Evolutionary conservation across 2,797 vertebrate species (phyloP).

Genomic region (Amblyraja radiata): DNA sequence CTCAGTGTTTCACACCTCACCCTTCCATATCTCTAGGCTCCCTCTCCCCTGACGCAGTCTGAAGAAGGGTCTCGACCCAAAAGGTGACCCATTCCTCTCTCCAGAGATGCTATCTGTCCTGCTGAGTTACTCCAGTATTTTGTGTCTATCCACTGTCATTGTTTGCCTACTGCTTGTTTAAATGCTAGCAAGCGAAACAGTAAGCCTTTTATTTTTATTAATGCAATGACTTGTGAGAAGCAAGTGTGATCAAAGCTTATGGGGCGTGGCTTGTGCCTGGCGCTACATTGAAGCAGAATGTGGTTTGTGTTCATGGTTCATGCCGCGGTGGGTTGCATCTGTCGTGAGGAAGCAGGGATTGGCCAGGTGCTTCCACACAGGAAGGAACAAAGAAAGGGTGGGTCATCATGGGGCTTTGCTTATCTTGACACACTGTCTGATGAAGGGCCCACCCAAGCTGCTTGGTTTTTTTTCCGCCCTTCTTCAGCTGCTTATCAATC

Average conservation of each 20-base stretch:
- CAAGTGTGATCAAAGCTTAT: not conserved
- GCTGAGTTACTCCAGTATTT: too few species aligned
- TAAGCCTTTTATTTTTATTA: not conserved
- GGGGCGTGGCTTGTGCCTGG: not conserved
- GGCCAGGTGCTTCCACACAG: slow-evolving; percentile 26
- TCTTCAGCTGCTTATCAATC: not conserved
- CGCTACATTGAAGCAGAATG: slow-evolving; percentile 20
- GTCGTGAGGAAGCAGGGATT: not conserved
- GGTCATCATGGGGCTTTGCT: slow-evolving; percentile 7
- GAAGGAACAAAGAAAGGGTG: slow-evolving; percentile 9
- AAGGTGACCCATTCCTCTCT: too few species aligned
- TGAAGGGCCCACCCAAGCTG: slow-evolving; percentile 4
- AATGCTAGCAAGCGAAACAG: too few species aligned
- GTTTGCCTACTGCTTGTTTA: not conserved
- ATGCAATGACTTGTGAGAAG: not conserved
- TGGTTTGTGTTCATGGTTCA: slow-evolving; percentile 17
- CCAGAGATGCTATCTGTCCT: too few species aligned
- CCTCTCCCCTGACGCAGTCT: too few species aligned
- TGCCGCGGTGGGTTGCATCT: not conserved
- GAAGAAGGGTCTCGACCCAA: too few species aligned
- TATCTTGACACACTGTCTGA: slow-evolving; percentile 5
- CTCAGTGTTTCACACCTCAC: too few species aligned
- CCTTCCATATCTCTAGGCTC: too few species aligned
- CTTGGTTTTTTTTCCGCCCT: not conserved
- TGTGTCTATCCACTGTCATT: not conserved